phyloP scores from a whole-genome alignment of 2,797 vertebrate genomes.

The Tadarida brasiliensis region DNA sequence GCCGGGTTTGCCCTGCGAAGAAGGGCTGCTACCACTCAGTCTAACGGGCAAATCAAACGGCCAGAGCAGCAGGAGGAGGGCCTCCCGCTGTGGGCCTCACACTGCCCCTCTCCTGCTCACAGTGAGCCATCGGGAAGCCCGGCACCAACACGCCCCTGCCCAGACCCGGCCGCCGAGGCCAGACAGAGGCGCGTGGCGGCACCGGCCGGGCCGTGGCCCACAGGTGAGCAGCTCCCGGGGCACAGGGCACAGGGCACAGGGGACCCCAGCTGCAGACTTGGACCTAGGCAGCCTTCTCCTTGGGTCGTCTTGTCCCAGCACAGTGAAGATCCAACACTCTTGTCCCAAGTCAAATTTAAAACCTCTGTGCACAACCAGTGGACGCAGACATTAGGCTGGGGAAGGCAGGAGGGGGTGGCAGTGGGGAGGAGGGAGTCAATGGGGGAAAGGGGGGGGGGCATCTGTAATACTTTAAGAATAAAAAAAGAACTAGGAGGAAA shows the following conservation, averaged over 20 bases:
- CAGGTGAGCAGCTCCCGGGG: not conserved
- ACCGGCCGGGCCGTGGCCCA: no score
- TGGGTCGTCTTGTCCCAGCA: no score
- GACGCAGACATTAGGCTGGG: no score
- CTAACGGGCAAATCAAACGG: not conserved
- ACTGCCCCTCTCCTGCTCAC: fast-evolving
- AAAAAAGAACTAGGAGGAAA: no score
- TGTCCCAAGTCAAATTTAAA: not conserved
- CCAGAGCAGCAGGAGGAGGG: not conserved
- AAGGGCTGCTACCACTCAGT: no score
- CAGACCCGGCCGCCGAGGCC: not conserved
- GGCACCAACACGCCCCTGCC: fast-evolving
- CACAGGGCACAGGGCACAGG: not conserved
- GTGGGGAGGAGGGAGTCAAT: no score
- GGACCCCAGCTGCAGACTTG: fast-evolving
- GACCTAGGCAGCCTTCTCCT: not conserved
- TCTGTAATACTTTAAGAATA: no score
- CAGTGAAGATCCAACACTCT: not conserved
- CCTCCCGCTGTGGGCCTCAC: fast-evolving
- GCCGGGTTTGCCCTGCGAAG: not conserved
- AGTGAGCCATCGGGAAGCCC: fast-evolving
- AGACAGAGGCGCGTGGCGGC: no score
- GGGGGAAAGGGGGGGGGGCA: no score
- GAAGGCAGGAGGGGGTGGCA: no score
- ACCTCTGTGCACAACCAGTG: no score